These are phyloP conservation scores for mouse (Mus musculus) DNA, from an alignment of 2,113 vertebrate species.

Conservation along the genomic window DNA sequence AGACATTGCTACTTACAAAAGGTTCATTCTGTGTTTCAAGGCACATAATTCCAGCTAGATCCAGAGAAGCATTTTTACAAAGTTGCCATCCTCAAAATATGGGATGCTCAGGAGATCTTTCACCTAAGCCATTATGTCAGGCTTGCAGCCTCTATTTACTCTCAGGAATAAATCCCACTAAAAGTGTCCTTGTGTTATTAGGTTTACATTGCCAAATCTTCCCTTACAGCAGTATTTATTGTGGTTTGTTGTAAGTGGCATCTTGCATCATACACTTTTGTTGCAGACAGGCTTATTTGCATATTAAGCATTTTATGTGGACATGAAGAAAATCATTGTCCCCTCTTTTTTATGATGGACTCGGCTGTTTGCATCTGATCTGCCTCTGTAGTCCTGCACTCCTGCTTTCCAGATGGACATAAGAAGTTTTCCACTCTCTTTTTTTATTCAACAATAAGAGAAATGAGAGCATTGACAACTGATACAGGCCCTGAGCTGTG, in stretches of 20 bases:
- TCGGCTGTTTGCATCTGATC: not conserved
- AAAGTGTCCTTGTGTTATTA: not conserved
- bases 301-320: constrained; percentile 35
- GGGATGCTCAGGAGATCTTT: not conserved
- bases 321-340: constrained; percentile 26
- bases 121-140: not conserved
- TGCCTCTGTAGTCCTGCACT: not conserved
- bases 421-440: not conserved
- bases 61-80: not conserved
- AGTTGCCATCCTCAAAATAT: not conserved
- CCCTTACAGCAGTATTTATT: constrained; percentile 3
- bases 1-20: constrained; percentile 1
- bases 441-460: not conserved
- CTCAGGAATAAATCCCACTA: not conserved
- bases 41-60: not conserved
- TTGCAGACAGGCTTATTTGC: not conserved
- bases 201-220: not conserved
- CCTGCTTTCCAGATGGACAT: not conserved
- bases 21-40: not conserved
- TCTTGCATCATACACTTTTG: not conserved
- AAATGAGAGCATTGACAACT: not conserved
- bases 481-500: not conserved
- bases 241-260: not conserved
- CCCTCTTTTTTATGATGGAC: not conserved
- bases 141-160: not conserved